These are phyloP conservation scores for Drosophila pruinosa DNA, from an alignment of 1,140 invertebrate species.

Conservation along the genomic window DNA sequence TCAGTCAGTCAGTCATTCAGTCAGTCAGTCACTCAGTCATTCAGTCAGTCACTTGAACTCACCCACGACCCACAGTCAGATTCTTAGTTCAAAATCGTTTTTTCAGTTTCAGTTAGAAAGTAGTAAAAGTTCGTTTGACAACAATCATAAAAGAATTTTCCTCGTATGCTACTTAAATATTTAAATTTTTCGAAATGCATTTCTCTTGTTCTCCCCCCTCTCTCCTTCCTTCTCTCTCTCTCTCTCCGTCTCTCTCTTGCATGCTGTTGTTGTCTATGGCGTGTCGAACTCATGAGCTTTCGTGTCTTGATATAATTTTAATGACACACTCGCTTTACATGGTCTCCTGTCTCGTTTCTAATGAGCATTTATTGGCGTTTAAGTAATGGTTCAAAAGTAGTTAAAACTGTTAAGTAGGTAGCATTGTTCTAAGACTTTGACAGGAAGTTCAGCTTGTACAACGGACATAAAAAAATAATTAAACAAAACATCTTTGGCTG, in stretches of 20 bases:
- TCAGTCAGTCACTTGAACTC: slow-evolving; percentile 30
- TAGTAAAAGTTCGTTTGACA: slow-evolving; percentile 65
- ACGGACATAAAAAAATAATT: neutral
- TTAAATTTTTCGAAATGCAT: slow-evolving; percentile 74
- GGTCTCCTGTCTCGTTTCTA: slow-evolving; percentile 36
- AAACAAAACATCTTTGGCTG: no score
- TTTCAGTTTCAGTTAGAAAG: slow-evolving; percentile 57
- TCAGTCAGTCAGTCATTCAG: neutral
- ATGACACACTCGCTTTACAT: slow-evolving; percentile 38
- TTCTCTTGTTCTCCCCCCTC: slow-evolving; percentile 53
- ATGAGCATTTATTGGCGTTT: slow-evolving; percentile 51
- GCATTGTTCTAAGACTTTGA: neutral
- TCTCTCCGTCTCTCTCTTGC: slow-evolving; percentile 38
- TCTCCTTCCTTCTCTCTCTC: neutral
- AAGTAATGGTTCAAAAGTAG: neutral
- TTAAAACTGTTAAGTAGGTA: neutral
- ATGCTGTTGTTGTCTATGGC: slow-evolving; percentile 11
- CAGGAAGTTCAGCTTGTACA: slow-evolving; percentile 13
- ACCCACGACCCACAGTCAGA: slow-evolving; percentile 71
- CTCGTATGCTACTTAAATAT: slow-evolving; percentile 52
- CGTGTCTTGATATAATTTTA: slow-evolving; percentile 63
- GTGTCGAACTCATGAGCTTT: slow-evolving; percentile 36
- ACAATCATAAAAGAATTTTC: slow-evolving; percentile 40
- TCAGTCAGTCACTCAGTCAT: slow-evolving; percentile 1
- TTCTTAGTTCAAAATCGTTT: slow-evolving; percentile 10